Percentiles rank a stretch among this genome's conserved stretches.
Evolutionary conservation across 2,888 invertebrate species (phyloP).

Genomic region (Notodonta ziczac): DNA sequence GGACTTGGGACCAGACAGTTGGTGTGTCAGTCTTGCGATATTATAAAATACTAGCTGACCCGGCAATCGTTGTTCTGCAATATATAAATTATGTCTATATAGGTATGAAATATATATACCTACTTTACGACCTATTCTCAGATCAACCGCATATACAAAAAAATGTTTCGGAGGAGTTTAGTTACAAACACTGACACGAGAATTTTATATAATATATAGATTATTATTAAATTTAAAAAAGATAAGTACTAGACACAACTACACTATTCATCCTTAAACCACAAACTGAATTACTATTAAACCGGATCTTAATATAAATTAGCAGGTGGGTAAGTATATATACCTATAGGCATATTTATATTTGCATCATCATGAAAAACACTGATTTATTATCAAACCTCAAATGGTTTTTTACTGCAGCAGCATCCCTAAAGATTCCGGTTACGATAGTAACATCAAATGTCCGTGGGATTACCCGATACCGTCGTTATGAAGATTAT

Average conservation of each 20-base stretch:
- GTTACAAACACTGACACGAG: too few species aligned
- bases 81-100: too few species aligned
- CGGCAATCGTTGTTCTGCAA: too few species aligned
- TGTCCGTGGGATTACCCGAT: neutral
- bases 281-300: slow-evolving; percentile 21
- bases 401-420: neutral
- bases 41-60: too few species aligned
- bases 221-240: too few species aligned
- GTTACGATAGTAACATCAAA: neutral
- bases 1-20: too few species aligned
- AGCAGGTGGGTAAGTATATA: neutral
- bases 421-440: neutral
- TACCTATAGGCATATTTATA: slow-evolving; percentile 14
- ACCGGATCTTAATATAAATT: slow-evolving; percentile 11
- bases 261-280: neutral
- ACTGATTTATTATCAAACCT: neutral
- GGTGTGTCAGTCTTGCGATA: too few species aligned
- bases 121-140: too few species aligned
- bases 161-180: too few species aligned
- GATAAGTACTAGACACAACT: neutral
- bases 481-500: neutral
- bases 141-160: too few species aligned
- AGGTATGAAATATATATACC: too few species aligned
- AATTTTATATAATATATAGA: too few species aligned
- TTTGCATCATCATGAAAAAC: slow-evolving; percentile 9